phyloP scores from a whole-genome alignment of 2,888 invertebrate genomes.

The Diarsia dahlii region DNA sequence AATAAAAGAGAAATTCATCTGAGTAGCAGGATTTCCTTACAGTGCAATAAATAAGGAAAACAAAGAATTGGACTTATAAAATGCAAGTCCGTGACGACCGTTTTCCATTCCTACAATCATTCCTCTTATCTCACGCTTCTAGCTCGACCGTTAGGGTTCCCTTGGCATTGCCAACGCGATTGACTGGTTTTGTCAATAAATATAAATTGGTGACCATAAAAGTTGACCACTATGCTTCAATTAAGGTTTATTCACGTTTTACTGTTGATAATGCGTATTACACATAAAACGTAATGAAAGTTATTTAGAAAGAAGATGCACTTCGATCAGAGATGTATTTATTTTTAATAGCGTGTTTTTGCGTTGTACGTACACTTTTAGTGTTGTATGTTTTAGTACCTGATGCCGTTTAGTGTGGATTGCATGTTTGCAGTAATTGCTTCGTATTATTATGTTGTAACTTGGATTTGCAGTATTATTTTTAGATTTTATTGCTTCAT shows the following conservation, averaged over 20 bases:
- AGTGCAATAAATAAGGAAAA: slow-evolving; percentile 29
- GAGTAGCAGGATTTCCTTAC: slow-evolving; percentile 24
- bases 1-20: slow-evolving; percentile 28
- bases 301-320: slow-evolving; percentile 44
- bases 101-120: slow-evolving; percentile 46
- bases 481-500: neutral
- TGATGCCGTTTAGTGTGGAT: neutral
- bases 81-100: slow-evolving; percentile 52
- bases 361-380: neutral
- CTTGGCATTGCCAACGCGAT: slow-evolving; percentile 32
- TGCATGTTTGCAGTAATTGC: slow-evolving; percentile 8
- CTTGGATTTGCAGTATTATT: neutral
- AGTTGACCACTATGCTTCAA: slow-evolving; percentile 52
- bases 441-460: neutral
- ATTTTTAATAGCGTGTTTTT: slow-evolving; percentile 23
- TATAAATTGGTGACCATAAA: slow-evolving; percentile 63
- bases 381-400: neutral
- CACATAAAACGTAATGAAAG: slow-evolving; percentile 59
- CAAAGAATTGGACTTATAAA: slow-evolving; percentile 44
- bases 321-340: slow-evolving; percentile 37
- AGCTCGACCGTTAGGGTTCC: slow-evolving; percentile 51
- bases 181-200: slow-evolving; percentile 59
- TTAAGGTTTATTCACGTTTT: slow-evolving; percentile 64
- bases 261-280: slow-evolving; percentile 58
- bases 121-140: slow-evolving; percentile 55